phyloP scores from a whole-genome alignment of 2,113 vertebrate species.

The Myotis davidii region DNA sequence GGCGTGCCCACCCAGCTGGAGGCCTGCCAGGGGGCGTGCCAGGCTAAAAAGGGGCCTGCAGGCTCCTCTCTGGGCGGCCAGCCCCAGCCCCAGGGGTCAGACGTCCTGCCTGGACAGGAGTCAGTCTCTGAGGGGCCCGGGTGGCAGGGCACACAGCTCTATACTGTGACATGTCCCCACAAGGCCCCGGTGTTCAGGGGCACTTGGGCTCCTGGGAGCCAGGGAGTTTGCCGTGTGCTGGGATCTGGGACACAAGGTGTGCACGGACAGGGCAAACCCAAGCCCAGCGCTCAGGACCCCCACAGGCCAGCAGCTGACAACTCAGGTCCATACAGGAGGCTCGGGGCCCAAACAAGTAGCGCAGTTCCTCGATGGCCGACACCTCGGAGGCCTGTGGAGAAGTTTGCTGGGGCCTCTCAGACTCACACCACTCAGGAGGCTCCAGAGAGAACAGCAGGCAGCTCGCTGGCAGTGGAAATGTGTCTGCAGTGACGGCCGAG shows the following conservation, averaged over 20 bases:
- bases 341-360: neutral
- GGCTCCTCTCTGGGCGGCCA: neutral
- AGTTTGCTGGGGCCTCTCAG: fast-evolving
- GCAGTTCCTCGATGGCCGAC: neutral
- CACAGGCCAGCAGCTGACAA: fast-evolving
- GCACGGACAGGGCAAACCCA: neutral
- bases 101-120: neutral
- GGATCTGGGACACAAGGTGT: neutral
- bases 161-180: fast-evolving
- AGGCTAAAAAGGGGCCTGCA: neutral
- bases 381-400: neutral
- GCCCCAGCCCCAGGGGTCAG: too few species aligned
- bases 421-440: neutral
- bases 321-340: neutral
- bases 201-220: neutral
- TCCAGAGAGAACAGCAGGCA: neutral
- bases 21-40: neutral
- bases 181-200: neutral
- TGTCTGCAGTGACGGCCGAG: neutral
- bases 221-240: neutral
- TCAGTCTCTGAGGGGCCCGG: neutral
- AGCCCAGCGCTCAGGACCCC: neutral
- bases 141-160: neutral
- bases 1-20: too few species aligned
- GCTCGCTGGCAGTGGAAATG: fast-evolving